Evolutionary conservation across 2,113 vertebrate species (phyloP).

Genomic region (Lichenostomus cassidix): DNA sequence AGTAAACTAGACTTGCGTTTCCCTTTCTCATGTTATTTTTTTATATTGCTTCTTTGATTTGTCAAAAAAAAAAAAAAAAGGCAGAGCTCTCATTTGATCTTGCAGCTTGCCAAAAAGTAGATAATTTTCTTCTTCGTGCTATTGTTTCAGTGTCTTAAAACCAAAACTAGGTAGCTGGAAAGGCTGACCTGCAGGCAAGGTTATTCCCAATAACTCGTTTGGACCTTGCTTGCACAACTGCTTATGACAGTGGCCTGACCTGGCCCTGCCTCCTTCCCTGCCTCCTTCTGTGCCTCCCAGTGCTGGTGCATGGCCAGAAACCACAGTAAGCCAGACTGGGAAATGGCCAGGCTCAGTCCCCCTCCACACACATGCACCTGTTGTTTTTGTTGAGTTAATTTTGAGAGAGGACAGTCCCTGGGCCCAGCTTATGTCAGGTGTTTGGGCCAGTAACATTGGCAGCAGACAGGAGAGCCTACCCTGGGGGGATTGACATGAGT

Average conservation of each 20-base stretch:
- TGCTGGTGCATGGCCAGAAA: not conserved
- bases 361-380: not conserved
- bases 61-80: not conserved
- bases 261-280: not conserved
- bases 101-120: not conserved
- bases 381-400: conserved; percentile 2
- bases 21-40: not conserved
- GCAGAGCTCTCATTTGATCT: not conserved
- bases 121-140: not conserved
- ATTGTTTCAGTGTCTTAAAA: not conserved
- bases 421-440: not conserved
- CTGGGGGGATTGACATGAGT: accelerated
- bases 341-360: not conserved
- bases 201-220: not conserved
- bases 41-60: not conserved
- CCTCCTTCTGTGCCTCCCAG: not conserved
- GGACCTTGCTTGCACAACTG: not conserved
- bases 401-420: not conserved
- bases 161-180: not conserved
- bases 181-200: not conserved
- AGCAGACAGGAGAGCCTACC: not conserved
- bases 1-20: not conserved
- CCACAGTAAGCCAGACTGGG: not conserved
- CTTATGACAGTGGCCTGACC: not conserved
- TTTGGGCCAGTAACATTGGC: not conserved